Conservation (phyloP, 2,113 vertebrate species). For the Eurystomus gularis region DNA sequence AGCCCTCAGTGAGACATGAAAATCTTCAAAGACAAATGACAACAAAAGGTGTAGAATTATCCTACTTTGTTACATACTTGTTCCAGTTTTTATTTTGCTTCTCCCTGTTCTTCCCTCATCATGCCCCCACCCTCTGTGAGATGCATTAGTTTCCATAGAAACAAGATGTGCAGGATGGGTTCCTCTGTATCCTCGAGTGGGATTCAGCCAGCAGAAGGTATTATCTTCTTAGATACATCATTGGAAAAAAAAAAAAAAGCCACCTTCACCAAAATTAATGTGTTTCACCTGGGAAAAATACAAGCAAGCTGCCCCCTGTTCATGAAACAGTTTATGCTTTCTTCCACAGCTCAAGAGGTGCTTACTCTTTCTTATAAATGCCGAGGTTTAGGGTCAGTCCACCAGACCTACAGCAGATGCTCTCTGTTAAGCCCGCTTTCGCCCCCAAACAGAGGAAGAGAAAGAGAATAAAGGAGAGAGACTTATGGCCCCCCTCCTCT, state of each 20-base stretch:
- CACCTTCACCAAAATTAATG: not conserved
- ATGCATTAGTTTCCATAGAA: constrained; percentile 56
- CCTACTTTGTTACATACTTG: not conserved
- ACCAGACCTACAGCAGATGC: too few relatives aligned
- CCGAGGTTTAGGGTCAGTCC: too few relatives aligned
- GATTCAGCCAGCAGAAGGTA: not conserved
- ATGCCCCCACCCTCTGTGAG: not conserved
- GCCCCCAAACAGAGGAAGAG: too few relatives aligned
- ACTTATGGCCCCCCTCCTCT: too few relatives aligned
- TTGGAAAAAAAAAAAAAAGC: not conserved
- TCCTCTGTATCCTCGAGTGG: not conserved
- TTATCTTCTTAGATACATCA: not conserved
- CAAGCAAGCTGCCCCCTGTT: not conserved
- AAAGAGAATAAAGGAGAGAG: too few relatives aligned
- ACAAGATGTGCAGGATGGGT: not conserved
- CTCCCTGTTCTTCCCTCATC: not conserved
- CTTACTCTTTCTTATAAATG: not conserved
- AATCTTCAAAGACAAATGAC: not conserved
- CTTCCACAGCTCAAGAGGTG: not conserved
- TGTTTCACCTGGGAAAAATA: not conserved
- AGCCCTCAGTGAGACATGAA: not conserved
- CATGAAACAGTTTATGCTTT: not conserved
- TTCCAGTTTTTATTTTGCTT: not conserved
- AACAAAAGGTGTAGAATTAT: not conserved
- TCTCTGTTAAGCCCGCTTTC: too few relatives aligned